phyloP scores from a whole-genome alignment of 2,888 invertebrate genomes.

The Erebia palarica region DNA sequence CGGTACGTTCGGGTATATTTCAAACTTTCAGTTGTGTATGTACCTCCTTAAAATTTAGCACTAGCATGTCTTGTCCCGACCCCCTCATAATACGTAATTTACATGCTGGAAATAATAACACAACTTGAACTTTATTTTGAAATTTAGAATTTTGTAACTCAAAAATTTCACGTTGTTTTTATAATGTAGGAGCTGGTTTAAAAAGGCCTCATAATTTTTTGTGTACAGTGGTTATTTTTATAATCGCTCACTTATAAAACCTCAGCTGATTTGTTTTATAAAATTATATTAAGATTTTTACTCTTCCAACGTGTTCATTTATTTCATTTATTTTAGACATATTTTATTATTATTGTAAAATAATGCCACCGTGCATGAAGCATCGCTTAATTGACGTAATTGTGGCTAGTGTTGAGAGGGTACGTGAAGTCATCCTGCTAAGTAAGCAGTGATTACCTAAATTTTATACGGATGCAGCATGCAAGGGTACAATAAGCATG shows the following conservation, averaged over 20 bases:
- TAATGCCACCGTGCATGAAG: not conserved
- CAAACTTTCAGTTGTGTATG: not conserved
- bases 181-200: too few relatives aligned
- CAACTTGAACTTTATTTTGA: not conserved
- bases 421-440: not conserved
- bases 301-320: constrained; percentile 1
- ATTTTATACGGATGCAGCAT: not conserved
- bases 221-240: too few relatives aligned
- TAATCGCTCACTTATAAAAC: too few relatives aligned
- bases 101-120: not conserved
- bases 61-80: not conserved
- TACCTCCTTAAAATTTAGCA: not conserved
- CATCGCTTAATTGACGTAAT: not conserved
- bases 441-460: too few relatives aligned
- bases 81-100: not conserved
- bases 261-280: too few relatives aligned
- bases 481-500: not conserved
- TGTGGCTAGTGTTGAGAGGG: not conserved
- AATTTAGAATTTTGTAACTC: too few relatives aligned
- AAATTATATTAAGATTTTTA: not conserved
- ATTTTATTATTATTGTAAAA: constrained; percentile 6
- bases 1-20: not conserved
- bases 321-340: constrained; percentile 8
- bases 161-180: too few relatives aligned
- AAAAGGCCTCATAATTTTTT: too few relatives aligned